A percentile compares a stretch with the other conserved stretches of the same genome.
Conservation (phyloP, 2,797 vertebrate species). For the Pseudomugil gertrudae region DNA sequence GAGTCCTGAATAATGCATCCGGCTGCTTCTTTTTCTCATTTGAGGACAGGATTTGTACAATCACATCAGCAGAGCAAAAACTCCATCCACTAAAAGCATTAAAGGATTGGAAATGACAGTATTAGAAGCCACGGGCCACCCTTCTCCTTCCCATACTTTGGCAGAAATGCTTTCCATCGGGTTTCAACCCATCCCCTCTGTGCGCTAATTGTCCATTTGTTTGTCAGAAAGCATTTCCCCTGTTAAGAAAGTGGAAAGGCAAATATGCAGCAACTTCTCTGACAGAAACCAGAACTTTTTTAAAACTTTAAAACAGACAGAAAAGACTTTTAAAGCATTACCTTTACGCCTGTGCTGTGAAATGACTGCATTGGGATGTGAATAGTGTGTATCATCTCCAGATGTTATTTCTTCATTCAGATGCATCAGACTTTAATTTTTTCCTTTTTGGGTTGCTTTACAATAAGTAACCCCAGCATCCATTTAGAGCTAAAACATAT, state of each 20-base stretch:
- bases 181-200: conserved; percentile 4
- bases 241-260: conserved; percentile 23
- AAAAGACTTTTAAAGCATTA: neutral
- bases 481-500: neutral
- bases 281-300: conserved; percentile 9
- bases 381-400: neutral
- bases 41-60: conserved; percentile 20
- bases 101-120: conserved; percentile 34
- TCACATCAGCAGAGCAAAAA: conserved; percentile 33
- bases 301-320: conserved; percentile 6
- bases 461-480: neutral
- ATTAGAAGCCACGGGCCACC: conserved; percentile 29
- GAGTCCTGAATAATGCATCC: conserved; percentile 48
- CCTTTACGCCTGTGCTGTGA: neutral
- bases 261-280: conserved; percentile 26
- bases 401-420: neutral
- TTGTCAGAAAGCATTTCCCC: conserved; percentile 54
- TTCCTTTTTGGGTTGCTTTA: neutral
- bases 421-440: neutral
- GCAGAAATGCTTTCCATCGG: conserved; percentile 26
- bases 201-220: conserved; percentile 20
- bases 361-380: neutral
- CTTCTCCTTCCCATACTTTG: conserved; percentile 39
- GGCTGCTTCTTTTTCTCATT: conserved; percentile 25
- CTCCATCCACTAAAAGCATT: conserved; percentile 37